phyloP scores from a whole-genome alignment of 1,140 invertebrate species.

The Nasonia longicornis region DNA sequence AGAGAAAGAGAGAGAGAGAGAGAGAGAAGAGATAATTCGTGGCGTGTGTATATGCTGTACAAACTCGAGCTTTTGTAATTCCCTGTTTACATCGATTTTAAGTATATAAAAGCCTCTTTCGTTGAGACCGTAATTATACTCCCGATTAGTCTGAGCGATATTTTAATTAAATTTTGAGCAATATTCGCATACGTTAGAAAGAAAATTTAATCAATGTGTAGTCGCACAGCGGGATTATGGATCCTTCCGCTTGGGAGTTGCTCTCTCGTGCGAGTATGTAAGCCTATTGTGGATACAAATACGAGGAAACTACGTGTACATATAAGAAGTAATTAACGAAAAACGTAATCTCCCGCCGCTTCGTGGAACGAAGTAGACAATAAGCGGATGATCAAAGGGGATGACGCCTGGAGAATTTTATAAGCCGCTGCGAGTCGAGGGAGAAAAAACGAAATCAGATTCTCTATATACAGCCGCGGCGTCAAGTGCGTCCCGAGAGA shows the following conservation, averaged over 20 bases:
- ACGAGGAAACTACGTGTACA: background rate
- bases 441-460: background rate
- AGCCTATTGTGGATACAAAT: background rate
- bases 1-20: too few species aligned
- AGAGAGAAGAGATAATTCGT: background rate
- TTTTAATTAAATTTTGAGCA: conserved; percentile 5
- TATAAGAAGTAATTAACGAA: conserved; percentile 5
- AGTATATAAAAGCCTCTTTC: background rate
- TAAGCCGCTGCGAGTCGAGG: background rate
- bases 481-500: background rate
- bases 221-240: background rate
- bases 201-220: background rate
- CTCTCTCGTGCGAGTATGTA: background rate
- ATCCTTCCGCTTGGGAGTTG: background rate
- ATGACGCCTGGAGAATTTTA: too few species aligned
- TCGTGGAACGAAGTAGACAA: too few species aligned
- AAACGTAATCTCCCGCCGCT: background rate
- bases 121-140: background rate
- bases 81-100: background rate
- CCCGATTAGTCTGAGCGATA: background rate
- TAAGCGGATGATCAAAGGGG: too few species aligned
- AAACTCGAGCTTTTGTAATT: background rate
- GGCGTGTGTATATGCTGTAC: background rate
- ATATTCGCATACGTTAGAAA: background rate
- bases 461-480: too few species aligned